phyloP scores from a whole-genome alignment of 2,113 vertebrate species.

The Cheilinus undulatus region DNA sequence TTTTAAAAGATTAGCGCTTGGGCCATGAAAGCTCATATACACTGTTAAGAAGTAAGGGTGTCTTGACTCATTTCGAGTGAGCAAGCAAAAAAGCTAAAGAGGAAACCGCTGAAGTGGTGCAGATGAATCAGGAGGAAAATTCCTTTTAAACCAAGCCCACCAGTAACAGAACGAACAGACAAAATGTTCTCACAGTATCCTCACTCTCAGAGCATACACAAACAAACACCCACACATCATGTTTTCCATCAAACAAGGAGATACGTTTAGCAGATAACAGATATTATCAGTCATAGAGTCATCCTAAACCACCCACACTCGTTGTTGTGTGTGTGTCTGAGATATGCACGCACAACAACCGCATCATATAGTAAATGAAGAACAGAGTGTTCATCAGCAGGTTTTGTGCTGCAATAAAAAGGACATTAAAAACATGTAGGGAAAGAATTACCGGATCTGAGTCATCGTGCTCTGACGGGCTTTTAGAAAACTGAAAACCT shows the following conservation, averaged over 20 bases:
- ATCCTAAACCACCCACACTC: conserved; percentile 10
- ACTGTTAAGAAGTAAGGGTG: too few relatives aligned
- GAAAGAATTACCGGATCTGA: background rate
- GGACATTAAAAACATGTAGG: background rate
- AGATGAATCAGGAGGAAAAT: background rate
- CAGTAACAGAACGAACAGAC: background rate
- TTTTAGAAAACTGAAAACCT: too few relatives aligned
- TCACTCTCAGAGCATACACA: background rate
- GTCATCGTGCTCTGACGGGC: background rate
- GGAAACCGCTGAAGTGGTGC: background rate
- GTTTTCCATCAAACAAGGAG: background rate
- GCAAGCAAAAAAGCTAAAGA: background rate
- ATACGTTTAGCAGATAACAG: conserved; percentile 20
- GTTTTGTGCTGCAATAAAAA: conserved; percentile 5
- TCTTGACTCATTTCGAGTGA: too few relatives aligned
- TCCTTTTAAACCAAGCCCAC: background rate
- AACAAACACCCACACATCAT: conserved; percentile 8
- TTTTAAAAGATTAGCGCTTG: background rate
- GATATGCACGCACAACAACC: conserved; percentile 21
- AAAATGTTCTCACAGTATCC: background rate
- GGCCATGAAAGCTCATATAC: too few relatives aligned
- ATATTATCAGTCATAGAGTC: conserved; percentile 7
- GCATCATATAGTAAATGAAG: conserved; percentile 38
- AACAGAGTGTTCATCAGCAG: conserved; percentile 3
- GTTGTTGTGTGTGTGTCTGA: background rate